These are phyloP conservation scores for Hirundichthys speculiger DNA, from an alignment of 2,113 vertebrate species.

Conservation along the genomic window DNA sequence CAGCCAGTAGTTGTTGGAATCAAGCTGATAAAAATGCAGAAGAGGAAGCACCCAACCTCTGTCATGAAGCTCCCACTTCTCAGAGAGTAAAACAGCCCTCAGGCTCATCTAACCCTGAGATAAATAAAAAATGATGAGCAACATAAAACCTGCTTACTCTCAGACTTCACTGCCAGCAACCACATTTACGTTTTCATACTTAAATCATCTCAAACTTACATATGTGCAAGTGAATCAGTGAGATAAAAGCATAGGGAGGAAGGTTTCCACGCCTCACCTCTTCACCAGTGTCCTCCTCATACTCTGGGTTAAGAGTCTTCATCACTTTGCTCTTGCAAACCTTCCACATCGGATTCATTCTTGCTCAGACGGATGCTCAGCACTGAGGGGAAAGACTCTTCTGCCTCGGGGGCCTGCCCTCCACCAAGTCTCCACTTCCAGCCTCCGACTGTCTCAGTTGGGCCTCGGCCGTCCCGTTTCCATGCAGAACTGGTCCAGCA, in stretches of 20 bases:
- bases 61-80: conserved; percentile 18
- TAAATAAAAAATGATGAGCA: conserved; percentile 60
- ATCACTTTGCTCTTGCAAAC: conserved; percentile 83
- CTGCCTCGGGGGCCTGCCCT: conserved; percentile 38
- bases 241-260: not conserved
- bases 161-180: conserved; percentile 10
- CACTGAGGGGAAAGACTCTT: conserved; percentile 27
- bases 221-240: too few species aligned
- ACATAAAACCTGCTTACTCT: conserved; percentile 36
- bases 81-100: not conserved
- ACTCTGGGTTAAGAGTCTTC: conserved; percentile 81
- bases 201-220: not conserved
- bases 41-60: conserved; percentile 19
- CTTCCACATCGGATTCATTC: conserved; percentile 84
- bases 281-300: conserved; percentile 73
- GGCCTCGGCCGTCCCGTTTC: conserved; percentile 19
- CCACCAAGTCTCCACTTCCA: conserved; percentile 40
- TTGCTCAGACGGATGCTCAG: conserved; percentile 38
- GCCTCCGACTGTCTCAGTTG: conserved; percentile 47
- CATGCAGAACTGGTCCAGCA: conserved; percentile 44
- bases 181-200: not conserved
- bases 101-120: conserved; percentile 24
- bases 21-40: too few species aligned
- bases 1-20: not conserved
- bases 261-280: conserved; percentile 65